A percentile compares a stretch with the other conserved stretches of the same genome.
Evolutionary conservation across 2,113 vertebrate genomes (phyloP).

Genomic region (Pseudorectes ferrugineus): DNA sequence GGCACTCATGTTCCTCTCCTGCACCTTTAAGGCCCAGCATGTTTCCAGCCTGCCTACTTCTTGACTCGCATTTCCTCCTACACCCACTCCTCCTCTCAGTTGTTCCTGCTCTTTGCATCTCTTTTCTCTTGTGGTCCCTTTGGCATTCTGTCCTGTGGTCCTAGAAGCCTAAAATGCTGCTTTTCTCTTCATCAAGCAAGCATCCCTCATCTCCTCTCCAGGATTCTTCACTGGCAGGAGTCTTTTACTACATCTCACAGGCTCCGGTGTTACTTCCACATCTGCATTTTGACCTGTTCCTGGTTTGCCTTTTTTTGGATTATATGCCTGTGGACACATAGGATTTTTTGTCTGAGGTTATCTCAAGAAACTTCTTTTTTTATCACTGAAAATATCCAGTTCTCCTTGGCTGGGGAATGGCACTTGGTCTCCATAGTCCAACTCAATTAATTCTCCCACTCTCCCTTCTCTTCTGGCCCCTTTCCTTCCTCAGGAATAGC

Average conservation of each 20-base stretch:
- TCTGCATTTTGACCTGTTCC: background rate
- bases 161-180: background rate
- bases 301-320: background rate
- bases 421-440: background rate
- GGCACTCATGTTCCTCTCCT: background rate
- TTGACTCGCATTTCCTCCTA: conserved; percentile 8
- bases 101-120: background rate
- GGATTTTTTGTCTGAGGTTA: background rate
- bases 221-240: background rate
- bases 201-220: background rate
- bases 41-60: background rate
- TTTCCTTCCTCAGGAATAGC: background rate
- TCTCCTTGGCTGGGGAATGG: background rate
- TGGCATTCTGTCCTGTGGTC: background rate
- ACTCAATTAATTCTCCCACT: background rate
- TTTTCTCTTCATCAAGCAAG: background rate
- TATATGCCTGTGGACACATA: background rate
- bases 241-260: background rate
- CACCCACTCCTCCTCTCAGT: background rate
- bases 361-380: background rate
- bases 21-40: background rate
- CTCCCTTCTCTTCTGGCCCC: background rate
- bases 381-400: background rate
- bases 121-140: background rate
- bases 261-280: background rate